A percentile compares a stretch with the other conserved stretches of the same genome.
Conservation (phyloP, 2,797 vertebrate genomes). For the Centropyge bicolor region DNA sequence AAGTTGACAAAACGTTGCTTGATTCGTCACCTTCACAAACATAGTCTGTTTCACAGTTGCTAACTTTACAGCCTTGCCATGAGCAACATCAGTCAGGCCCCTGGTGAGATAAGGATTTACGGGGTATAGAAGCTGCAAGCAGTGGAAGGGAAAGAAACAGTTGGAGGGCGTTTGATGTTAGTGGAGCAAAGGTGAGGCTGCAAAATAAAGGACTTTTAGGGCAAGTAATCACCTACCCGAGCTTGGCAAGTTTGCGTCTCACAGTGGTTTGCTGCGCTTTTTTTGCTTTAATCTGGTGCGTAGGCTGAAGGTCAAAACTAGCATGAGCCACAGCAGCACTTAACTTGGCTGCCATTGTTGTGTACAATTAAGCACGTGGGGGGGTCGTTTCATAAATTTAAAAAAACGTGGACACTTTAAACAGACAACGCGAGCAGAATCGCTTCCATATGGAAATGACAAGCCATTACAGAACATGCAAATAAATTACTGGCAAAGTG, state of each 20-base stretch:
- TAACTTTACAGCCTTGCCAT: constrained; percentile 56
- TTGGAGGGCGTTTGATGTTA: constrained; percentile 59
- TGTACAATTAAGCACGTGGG: constrained; percentile 18
- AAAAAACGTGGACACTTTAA: constrained; percentile 5
- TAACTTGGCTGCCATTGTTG: constrained; percentile 20
- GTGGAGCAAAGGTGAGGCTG: constrained; percentile 66
- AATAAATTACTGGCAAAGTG: constrained; percentile 66
- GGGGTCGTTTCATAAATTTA: constrained; percentile 3
- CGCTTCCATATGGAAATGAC: constrained; percentile 55
- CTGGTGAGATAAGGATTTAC: constrained; percentile 70
- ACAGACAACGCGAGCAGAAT: constrained; percentile 24
- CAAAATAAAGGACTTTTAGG: constrained; percentile 53
- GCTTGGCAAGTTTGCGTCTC: constrained; percentile 21
- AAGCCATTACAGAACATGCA: constrained; percentile 54
- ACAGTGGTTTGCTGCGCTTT: constrained; percentile 9
- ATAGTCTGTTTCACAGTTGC: constrained; percentile 44
- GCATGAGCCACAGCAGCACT: constrained; percentile 19
- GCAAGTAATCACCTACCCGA: constrained; percentile 28
- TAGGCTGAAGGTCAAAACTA: constrained; percentile 49
- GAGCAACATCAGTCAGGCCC: constrained; percentile 59
- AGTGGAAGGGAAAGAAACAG: constrained; percentile 43
- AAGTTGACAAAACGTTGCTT: constrained; percentile 52
- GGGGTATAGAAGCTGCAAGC: constrained; percentile 35
- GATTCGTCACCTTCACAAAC: constrained; percentile 44
- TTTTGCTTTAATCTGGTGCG: constrained; percentile 36